Conservation (phyloP, 2,888 invertebrate species). For the Leucophenga maculata region DNA sequence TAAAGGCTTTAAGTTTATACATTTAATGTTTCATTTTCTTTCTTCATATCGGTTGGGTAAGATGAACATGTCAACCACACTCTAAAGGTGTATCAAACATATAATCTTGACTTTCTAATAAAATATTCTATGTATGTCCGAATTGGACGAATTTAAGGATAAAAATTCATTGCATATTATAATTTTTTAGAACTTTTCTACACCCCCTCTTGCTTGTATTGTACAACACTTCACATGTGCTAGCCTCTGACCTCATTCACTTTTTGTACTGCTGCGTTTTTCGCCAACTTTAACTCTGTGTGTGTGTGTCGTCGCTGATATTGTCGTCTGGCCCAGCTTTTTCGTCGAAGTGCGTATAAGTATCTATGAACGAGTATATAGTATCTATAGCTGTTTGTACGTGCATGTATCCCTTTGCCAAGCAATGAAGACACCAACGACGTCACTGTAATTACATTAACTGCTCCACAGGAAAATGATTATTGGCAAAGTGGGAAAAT, state of each 20-base stretch:
- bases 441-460: constrained; percentile 64
- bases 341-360: neutral
- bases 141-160: too few species aligned
- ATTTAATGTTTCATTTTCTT: too few species aligned
- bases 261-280: constrained; percentile 33
- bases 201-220: too few species aligned
- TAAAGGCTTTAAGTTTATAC: too few species aligned
- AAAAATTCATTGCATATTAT: too few species aligned
- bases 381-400: constrained; percentile 26
- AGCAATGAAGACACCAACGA: constrained; percentile 47
- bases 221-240: constrained; percentile 2
- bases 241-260: neutral
- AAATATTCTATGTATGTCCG: too few species aligned
- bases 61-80: too few species aligned
- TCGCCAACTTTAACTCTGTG: too few species aligned
- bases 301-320: constrained; percentile 22
- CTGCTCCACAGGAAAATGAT: constrained; percentile 52
- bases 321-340: neutral
- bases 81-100: too few species aligned
- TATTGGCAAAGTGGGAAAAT: constrained; percentile 50
- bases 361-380: constrained; percentile 10
- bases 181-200: too few species aligned
- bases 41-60: too few species aligned
- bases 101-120: too few species aligned
- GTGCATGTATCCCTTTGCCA: constrained; percentile 23